Base-by-base conservation (phyloP, 2,888 invertebrate genomes). In the Diloba caeruleocephala region DNA sequence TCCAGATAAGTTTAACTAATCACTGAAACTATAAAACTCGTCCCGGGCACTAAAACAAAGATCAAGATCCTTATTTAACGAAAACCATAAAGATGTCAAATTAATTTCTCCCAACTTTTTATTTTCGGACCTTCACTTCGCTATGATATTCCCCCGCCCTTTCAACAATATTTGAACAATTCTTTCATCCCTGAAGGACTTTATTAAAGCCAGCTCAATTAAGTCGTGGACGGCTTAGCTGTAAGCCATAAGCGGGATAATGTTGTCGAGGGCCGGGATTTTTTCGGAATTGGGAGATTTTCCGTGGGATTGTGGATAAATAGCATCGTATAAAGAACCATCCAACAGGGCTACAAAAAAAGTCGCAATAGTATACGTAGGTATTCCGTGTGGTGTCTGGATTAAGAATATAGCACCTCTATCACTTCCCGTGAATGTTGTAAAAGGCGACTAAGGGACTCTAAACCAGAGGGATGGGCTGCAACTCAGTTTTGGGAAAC, bases 171-270 rank as follows among this genome's bases (percentile, higher is more conserved):
- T 63, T 63, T 57, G 58, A 55, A 61, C 67, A 72, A 61, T 60
- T 60, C 57, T 61, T 63, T 68, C 50, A 52, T 50, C 46, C 46
- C 45, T 58, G 49, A 50, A 53, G 57, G 63, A 69, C 71, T 78
- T 65, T 67, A 78, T 76, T 76, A 77, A 71, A 71, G 63, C 68
- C 54, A 54, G 69, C 56, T 71, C 73, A 78, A 79, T 79, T 77
- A 78, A 76, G 63, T 63, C 59, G 49, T 44, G 58, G 55, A 71
- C 60, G 69, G 77, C 73, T 79, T 74, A 75, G 50, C 55, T 38
- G 15, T 65, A 62, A 69, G 61, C 71, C 54, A 21, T 32, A 26
- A 13, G 48, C 25, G 41, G 54, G 48, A 55, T 64, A 71, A 71
- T 64, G 71, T 39, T 70, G 71, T 60, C 37, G 39, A 36, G 45